A percentile compares a stretch with the other conserved stretches of the same genome.
Evolutionary conservation across 1,140 invertebrate species (phyloP).

Genomic region (Stegodyphus dumicola): DNA sequence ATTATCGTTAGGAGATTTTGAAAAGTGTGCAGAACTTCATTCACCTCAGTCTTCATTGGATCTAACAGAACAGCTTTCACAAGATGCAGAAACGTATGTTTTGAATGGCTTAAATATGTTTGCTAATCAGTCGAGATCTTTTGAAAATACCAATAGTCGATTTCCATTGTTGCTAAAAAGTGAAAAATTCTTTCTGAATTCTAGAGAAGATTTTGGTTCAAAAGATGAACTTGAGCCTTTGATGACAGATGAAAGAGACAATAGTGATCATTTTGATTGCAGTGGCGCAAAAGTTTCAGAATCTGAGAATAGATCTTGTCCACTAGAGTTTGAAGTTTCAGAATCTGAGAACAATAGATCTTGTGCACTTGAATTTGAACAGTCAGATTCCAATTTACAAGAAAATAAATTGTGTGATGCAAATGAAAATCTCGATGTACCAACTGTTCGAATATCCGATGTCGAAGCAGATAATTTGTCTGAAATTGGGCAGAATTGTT

Average conservation of each 20-base stretch:
- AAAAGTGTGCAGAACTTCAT: conserved; percentile 31
- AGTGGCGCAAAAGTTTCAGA: neutral
- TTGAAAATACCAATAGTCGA: neutral
- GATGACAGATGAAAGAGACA: neutral
- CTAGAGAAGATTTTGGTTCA: neutral
- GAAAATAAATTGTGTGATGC: neutral
- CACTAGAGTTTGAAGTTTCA: no score
- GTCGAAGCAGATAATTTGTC: neutral
- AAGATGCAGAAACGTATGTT: neutral
- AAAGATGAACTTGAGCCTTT: conserved; percentile 1
- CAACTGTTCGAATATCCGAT: conserved; percentile 28
- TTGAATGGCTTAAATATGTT: conserved; percentile 38
- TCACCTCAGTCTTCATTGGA: conserved; percentile 36
- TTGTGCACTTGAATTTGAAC: neutral
- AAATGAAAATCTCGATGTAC: conserved; percentile 34
- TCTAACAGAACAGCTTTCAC: conserved; percentile 31
- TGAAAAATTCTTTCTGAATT: conserved; percentile 23
- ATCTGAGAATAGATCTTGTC: neutral
- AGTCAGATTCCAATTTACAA: neutral
- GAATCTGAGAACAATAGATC: neutral
- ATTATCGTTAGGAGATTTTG: conserved; percentile 38
- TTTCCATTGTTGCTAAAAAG: neutral
- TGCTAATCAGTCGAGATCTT: neutral
- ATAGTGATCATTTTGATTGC: neutral
- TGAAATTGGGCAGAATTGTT: conserved; percentile 4